A percentile compares a stretch with the other conserved stretches of the same genome.
Conservation (phyloP, 2,113 vertebrate species). For the Mugil cephalus region DNA sequence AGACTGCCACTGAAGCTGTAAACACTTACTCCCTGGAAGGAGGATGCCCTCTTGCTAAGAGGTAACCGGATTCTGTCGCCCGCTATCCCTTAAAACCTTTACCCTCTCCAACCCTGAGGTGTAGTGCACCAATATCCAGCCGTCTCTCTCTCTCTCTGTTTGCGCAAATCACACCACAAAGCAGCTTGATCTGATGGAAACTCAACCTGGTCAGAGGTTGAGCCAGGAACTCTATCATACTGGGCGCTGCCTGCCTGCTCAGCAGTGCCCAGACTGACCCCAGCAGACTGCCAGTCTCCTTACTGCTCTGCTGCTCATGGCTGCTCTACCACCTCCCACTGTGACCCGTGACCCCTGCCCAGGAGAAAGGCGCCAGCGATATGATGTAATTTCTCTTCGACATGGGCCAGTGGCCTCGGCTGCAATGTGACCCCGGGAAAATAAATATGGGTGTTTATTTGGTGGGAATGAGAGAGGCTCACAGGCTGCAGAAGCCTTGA, state of each 20-base stretch:
- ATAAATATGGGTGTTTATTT: slow-evolving; percentile 73
- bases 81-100: background rate
- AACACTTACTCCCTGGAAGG: slow-evolving; percentile 16
- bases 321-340: slow-evolving; percentile 60
- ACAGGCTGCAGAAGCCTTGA: slow-evolving; percentile 14
- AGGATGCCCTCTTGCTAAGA: slow-evolving; percentile 24
- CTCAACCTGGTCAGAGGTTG: slow-evolving; percentile 23
- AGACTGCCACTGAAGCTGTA: slow-evolving; percentile 41
- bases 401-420: slow-evolving; percentile 50
- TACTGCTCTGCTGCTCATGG: slow-evolving; percentile 57
- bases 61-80: slow-evolving; percentile 49
- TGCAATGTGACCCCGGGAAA: slow-evolving; percentile 66
- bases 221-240: slow-evolving; percentile 25
- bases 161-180: slow-evolving; percentile 5
- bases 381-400: slow-evolving; percentile 63
- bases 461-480: slow-evolving; percentile 36
- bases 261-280: slow-evolving; percentile 65
- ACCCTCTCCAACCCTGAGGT: slow-evolving; percentile 14
- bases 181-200: slow-evolving; percentile 40
- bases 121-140: background rate
- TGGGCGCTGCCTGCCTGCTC: slow-evolving; percentile 39
- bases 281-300: slow-evolving; percentile 72
- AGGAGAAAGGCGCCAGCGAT: slow-evolving; percentile 71
- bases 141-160: background rate
- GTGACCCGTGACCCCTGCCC: slow-evolving; percentile 72